These are phyloP conservation scores for Dasysyrphus albostriatus DNA, from an alignment of 2,888 invertebrate genomes.

Conservation along the genomic window DNA sequence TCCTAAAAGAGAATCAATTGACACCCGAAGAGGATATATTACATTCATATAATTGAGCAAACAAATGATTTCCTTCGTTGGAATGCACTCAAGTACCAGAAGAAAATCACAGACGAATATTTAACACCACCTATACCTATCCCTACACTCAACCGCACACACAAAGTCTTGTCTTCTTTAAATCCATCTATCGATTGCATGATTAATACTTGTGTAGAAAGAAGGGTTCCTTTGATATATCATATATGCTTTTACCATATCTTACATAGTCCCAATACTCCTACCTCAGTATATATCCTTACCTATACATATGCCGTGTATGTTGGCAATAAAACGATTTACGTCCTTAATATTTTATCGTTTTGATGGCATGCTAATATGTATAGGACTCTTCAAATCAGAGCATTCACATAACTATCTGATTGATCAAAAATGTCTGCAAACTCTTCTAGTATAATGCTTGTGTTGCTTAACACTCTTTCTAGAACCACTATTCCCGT, in stretches of 20 bases:
- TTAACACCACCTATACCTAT: conserved; percentile 34
- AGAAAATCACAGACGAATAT: conserved; percentile 45
- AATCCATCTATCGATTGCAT: conserved; percentile 51
- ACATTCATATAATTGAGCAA: conserved; percentile 71
- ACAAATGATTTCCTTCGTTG: conserved; percentile 67
- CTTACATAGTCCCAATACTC: too few species aligned
- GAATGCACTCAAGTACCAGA: conserved; percentile 60
- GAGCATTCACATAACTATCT: conserved; percentile 48
- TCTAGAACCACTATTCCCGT: conserved; percentile 24
- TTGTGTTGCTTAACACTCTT: conserved; percentile 23
- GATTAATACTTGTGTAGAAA: conserved; percentile 28
- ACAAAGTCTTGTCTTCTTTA: background rate
- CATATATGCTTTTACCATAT: background rate
- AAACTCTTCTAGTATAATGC: conserved; percentile 12
- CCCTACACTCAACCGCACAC: background rate
- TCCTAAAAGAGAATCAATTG: conserved; percentile 59
- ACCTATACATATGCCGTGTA: background rate
- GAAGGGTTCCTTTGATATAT: background rate
- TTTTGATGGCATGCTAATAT: conserved; percentile 72
- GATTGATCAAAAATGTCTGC: conserved; percentile 71
- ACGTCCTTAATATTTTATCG: conserved; percentile 70
- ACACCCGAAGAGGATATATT: conserved; percentile 53
- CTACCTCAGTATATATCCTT: background rate
- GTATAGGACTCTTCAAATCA: conserved; percentile 69
- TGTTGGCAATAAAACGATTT: conserved; percentile 60